Base-by-base conservation (phyloP, 2,888 invertebrate species). In the Temnothorax rugatulus region DNA sequence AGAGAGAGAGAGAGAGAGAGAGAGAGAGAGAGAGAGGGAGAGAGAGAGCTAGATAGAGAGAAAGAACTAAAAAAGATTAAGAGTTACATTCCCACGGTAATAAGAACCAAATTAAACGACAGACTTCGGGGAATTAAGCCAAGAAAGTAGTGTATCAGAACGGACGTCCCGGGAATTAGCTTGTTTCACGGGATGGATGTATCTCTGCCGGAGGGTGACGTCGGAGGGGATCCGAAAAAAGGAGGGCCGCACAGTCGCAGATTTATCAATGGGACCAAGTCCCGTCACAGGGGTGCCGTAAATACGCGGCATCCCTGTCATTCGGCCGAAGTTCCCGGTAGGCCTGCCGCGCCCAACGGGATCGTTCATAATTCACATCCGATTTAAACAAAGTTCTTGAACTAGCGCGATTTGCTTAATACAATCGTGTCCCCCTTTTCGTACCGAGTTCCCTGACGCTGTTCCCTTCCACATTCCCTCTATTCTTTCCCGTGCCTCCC, bases 361-460 rank as follows among this genome's bases (percentile, higher is more conserved):
- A 90, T 87, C 85, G 87, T 89, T 88, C 91, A 92, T 93, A 92
- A 93, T 93, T 93, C 91, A 92, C 92, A 91, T 90, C 90, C 89
- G 91, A 92, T 93, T 91, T 90, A 87, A 91, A 91, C 90, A 91
- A 92, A 93, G 90, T 93, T 93, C 84, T 82, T 75, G 77, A 89
- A 90, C 91, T 88, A 86, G 82, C 82, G 75, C 88, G 89, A 89
- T 91, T 92, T 88, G 87, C 89, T 91, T 92, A 90, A 92, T 91
- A 91, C 86, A 83, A 79, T 66, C 66, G 66, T 85, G 86, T 84
- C 86, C 86, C 52, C 71, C 83, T 87, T 84, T 85, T 86, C 83
- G 29, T 11, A 13, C 44, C 57, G 29, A 59, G 59, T 44, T 71
- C 21, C 13, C 11, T 21, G 34, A 4, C 38, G 69, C 57, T 29